A percentile compares a stretch with the other conserved stretches of the same genome.
These are phyloP conservation scores for Siderastrea radians DNA, from an alignment of 92 coral and sea anemone genomes.

Conservation along the genomic window DNA sequence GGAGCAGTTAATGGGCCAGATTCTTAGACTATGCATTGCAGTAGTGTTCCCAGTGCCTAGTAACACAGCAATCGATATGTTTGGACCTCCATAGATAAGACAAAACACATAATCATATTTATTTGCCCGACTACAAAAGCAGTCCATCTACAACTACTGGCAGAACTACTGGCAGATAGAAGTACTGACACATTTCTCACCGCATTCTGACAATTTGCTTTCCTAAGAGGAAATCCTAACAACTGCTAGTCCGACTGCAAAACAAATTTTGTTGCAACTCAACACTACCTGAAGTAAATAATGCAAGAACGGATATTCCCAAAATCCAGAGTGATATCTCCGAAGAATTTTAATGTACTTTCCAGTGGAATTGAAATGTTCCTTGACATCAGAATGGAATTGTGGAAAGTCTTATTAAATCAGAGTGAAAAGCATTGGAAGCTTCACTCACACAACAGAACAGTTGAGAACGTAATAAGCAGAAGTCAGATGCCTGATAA, in stretches of 20 bases:
- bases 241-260: conserved; percentile 69
- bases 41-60: too few species aligned
- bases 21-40: too few species aligned
- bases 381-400: conserved; percentile 71
- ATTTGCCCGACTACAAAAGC: conserved; percentile 75
- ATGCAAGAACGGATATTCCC: conserved; percentile 45
- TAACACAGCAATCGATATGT: too few species aligned
- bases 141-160: conserved; percentile 67
- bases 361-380: conserved; percentile 46
- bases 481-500: conserved; percentile 57
- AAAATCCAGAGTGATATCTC: conserved; percentile 26
- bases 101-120: too few species aligned
- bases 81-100: too few species aligned
- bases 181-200: conserved; percentile 69
- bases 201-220: conserved; percentile 61
- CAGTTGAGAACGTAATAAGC: conserved; percentile 71
- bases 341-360: conserved; percentile 11
- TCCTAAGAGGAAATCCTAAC: conserved; percentile 39
- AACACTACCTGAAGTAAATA: conserved; percentile 44
- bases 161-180: conserved; percentile 69
- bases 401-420: conserved; percentile 61
- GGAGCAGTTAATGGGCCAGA: too few species aligned
- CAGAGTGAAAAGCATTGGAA: conserved; percentile 45
- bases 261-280: conserved; percentile 63
- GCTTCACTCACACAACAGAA: conserved; percentile 60